phyloP scores from a whole-genome alignment of 2,888 invertebrate species.

The Panopea generosa region DNA sequence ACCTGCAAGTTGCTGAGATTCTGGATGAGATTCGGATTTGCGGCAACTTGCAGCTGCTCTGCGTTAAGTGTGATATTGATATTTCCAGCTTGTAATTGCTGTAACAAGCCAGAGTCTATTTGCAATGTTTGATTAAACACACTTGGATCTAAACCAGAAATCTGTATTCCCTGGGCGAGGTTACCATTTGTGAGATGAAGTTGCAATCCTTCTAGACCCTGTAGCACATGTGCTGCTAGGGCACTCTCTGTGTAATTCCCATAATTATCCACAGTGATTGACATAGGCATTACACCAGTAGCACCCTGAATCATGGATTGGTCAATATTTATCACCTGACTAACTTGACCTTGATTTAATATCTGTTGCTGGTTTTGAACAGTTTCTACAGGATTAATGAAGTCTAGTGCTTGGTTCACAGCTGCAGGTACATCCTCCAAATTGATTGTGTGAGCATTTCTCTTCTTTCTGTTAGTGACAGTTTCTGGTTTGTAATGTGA shows the following conservation, averaged over 20 bases:
- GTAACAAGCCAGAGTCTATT: slow-evolving; percentile 86
- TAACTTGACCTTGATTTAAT: slow-evolving; percentile 56
- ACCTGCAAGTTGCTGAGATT: slow-evolving; percentile 68
- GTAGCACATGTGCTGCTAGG: slow-evolving; percentile 78
- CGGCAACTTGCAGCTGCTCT: slow-evolving; percentile 58
- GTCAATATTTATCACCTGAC: slow-evolving; percentile 75
- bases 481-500: slow-evolving; percentile 86
- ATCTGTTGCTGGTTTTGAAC: slow-evolving; percentile 48
- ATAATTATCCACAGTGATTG: slow-evolving; percentile 72
- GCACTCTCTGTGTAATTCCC: slow-evolving; percentile 69
- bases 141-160: slow-evolving; percentile 84
- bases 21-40: slow-evolving; percentile 74
- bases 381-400: slow-evolving; percentile 51
- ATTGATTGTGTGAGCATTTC: slow-evolving; percentile 25
- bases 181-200: slow-evolving; percentile 83
- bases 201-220: slow-evolving; percentile 83
- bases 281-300: slow-evolving; percentile 72
- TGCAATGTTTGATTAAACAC: slow-evolving; percentile 85
- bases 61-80: slow-evolving; percentile 84
- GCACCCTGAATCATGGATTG: slow-evolving; percentile 68
- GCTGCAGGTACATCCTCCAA: slow-evolving; percentile 42
- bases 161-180: slow-evolving; percentile 83
- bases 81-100: slow-evolving; percentile 85
- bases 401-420: slow-evolving; percentile 39
- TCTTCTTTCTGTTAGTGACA: slow-evolving; percentile 54